Conservation (phyloP, 2,797 vertebrate species). For the Thalassophryne amazonica region DNA sequence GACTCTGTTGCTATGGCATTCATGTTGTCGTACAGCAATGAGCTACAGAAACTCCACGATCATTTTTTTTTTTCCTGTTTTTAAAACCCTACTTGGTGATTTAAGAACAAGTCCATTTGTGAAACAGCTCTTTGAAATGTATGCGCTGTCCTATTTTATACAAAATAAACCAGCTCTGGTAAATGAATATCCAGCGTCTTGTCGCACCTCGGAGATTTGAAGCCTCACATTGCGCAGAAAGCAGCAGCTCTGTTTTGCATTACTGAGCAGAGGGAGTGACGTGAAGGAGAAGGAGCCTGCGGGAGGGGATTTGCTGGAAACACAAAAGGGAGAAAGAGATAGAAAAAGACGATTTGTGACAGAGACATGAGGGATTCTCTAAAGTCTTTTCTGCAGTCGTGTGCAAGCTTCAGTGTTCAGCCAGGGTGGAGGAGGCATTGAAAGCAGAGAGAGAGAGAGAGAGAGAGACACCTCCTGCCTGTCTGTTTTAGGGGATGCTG, state of each 20-base stretch:
- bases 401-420: conserved; percentile 70
- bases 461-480: conserved; percentile 41
- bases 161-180: neutral
- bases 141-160: neutral
- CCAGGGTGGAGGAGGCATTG: conserved; percentile 36
- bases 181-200: conserved; percentile 19
- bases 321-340: neutral
- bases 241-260: conserved; percentile 69
- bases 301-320: conserved; percentile 10
- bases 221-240: conserved; percentile 46
- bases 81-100: too few species aligned
- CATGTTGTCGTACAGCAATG: conserved; percentile 60
- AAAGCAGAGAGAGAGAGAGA: conserved; percentile 24
- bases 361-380: conserved; percentile 52
- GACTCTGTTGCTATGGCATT: conserved; percentile 82
- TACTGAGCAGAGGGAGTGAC: conserved; percentile 67
- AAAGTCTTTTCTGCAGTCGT: conserved; percentile 59
- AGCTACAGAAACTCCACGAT: conserved; percentile 43
- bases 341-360: conserved; percentile 1
- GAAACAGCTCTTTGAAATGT: neutral
- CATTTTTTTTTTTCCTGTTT: conserved; percentile 14
- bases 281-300: conserved; percentile 6
- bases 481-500: conserved; percentile 52
- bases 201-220: conserved; percentile 24
- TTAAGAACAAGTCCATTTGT: neutral